A percentile compares a stretch with the other conserved stretches of the same genome.
Conservation (phyloP, 2,888 invertebrate species). For the Pseudococcus jackbeardsleyi region DNA sequence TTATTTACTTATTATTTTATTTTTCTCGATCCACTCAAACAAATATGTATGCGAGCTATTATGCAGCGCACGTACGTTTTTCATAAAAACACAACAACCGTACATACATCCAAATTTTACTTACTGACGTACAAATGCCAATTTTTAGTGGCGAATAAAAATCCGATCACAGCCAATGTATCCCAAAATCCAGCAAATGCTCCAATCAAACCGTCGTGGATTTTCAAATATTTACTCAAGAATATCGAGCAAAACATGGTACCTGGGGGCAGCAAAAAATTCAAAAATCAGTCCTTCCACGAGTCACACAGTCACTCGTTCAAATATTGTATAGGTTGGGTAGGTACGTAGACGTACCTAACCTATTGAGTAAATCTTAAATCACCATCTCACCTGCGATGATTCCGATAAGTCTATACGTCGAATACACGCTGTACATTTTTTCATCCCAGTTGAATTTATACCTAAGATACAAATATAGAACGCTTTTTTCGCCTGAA, state of each 20-base stretch:
- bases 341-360: no score
- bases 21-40: no score
- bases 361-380: no score
- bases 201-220: conserved; percentile 67
- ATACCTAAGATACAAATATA: conserved; percentile 67
- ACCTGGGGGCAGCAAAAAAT: conserved; percentile 65
- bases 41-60: no score
- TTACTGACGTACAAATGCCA: conserved; percentile 67
- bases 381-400: conserved; percentile 67
- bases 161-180: conserved; percentile 65
- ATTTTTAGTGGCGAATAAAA: conserved; percentile 64
- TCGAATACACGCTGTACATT: conserved; percentile 67
- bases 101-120: background rate
- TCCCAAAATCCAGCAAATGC: conserved; percentile 66
- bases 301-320: no score
- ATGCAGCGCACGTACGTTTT: background rate
- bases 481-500: conserved; percentile 67
- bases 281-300: background rate
- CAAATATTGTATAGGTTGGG: no score
- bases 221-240: conserved; percentile 67
- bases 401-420: conserved; percentile 67
- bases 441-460: conserved; percentile 67
- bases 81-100: background rate
- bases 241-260: conserved; percentile 67
- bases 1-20: no score